Evolutionary conservation across 2,888 invertebrate species (phyloP), one percentile per base, ranked within the genome.

Genomic region (Tipula helvola): DNA sequence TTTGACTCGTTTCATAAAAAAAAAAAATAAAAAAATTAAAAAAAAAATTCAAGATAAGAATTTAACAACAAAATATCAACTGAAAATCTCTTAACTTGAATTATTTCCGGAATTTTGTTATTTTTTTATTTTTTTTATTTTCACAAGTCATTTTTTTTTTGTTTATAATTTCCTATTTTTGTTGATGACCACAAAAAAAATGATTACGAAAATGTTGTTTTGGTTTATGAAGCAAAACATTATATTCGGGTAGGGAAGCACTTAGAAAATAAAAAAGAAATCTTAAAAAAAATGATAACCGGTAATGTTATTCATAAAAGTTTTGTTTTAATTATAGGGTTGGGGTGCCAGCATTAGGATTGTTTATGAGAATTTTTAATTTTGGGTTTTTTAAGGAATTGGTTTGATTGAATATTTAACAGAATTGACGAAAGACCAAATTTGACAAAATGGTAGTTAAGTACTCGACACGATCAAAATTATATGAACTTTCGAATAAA

Each of bases 101-200:
- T 28, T 28, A 71, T 71, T 71, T 71, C 71, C 71, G 71, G 71
- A 28, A 71, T 71, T 18, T 71, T 1, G 10, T 12, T 71, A 10
- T 71, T 28, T 71, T 28, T 52, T 39, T 39, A 3, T 3, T 39
- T 52, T 57, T 52, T 16, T 12, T 52, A 52, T 12, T 52, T 52
- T 52, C n/a, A 28, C 28, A 57, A 57, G 52, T 16, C 7, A 57
- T 7, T 57, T 57, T 57, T 57, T 57, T 57, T 71, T 71, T 71
- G 71, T 2, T 71, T 71, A 28, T 71, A 71, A 71, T 71, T 71
- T 71, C 71, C 71, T 71, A 71, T 71, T 71, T 71, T 71, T 71
- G 71, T 71, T 71, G 71, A 71, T 71, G 71, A 85, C 36, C 84
- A 85, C 36, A 85, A 36, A 36, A 85, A 85, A 41, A 85, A 85